These are phyloP conservation scores for Microdon myrmicae DNA, from an alignment of 2,888 invertebrate genomes.

Conservation along the genomic window DNA sequence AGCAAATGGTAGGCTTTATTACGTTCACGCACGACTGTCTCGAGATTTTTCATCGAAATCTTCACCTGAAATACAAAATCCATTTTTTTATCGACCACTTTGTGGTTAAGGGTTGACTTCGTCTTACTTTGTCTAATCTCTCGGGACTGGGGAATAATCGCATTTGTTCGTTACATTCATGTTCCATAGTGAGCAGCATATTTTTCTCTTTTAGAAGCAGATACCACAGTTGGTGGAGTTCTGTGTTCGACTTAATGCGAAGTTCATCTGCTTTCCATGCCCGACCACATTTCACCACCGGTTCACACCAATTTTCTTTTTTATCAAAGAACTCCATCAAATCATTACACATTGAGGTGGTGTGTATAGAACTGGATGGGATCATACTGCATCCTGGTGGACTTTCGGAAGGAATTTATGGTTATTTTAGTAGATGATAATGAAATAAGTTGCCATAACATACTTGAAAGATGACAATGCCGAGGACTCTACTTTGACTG, in stretches of 20 bases:
- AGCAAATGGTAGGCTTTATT: slow-evolving; percentile 89
- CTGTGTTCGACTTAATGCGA: slow-evolving; percentile 92
- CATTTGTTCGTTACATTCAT: slow-evolving; percentile 75
- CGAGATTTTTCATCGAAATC: slow-evolving; percentile 93
- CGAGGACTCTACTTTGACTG: slow-evolving; percentile 12
- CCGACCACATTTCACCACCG: slow-evolving; percentile 81
- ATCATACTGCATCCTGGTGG: too few species aligned
- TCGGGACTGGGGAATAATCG: slow-evolving; percentile 90
- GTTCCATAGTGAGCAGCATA: slow-evolving; percentile 96
- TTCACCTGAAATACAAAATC: slow-evolving; percentile 74
- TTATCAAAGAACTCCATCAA: slow-evolving; percentile 92
- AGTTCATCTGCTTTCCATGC: slow-evolving; percentile 91
- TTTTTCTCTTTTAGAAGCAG: slow-evolving; percentile 92
- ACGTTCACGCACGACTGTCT: slow-evolving; percentile 89
- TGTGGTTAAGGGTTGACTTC: neutral
- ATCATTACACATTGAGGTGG: slow-evolving; percentile 60
- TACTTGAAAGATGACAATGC: slow-evolving; percentile 16
- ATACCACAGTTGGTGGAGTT: slow-evolving; percentile 97
- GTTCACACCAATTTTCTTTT: slow-evolving; percentile 83
- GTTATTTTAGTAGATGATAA: neutral
- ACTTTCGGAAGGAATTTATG: neutral
- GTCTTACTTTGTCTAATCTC: slow-evolving; percentile 83
- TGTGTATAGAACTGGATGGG: slow-evolving; percentile 25
- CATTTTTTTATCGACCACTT: neutral
- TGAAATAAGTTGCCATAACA: slow-evolving; percentile 38